phyloP scores from a whole-genome alignment of 2,113 vertebrate species.

The Atractosteus spatula region DNA sequence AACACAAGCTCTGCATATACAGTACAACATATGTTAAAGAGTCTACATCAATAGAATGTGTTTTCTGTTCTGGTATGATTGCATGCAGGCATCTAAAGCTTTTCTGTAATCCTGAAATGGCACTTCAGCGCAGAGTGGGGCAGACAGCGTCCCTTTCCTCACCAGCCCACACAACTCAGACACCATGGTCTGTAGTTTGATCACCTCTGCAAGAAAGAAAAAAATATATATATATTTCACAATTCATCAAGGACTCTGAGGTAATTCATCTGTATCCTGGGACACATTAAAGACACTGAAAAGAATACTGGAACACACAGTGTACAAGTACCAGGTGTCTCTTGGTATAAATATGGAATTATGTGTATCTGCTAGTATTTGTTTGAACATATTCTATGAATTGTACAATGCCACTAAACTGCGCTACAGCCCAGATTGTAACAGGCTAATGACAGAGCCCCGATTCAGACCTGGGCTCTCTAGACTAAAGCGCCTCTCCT shows the following conservation, averaged over 20 bases:
- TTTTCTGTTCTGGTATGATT: constrained; percentile 24
- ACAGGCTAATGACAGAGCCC: no score
- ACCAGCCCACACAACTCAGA: constrained; percentile 34
- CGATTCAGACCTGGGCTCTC: no score
- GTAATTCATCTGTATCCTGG: no score
- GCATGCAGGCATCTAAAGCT: constrained; percentile 26
- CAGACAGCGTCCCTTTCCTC: constrained; percentile 20
- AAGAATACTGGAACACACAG: no score
- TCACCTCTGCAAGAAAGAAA: constrained; percentile 30
- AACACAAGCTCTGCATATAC: no score
- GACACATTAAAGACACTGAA: no score
- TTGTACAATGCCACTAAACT: not conserved
- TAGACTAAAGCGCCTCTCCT: no score
- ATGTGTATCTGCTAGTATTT: not conserved
- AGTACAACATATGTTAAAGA: no score
- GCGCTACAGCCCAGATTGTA: no score
- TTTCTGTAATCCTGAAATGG: constrained; percentile 29
- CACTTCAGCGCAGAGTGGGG: constrained; percentile 19
- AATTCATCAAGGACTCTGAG: no score
- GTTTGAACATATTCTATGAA: not conserved
- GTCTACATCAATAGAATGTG: constrained; percentile 40
- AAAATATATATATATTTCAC: not conserved
- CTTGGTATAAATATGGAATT: no score
- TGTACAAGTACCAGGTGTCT: no score
- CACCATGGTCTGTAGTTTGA: constrained; percentile 28